Conservation (phyloP, 2,113 vertebrate genomes). For the Strigops habroptila region DNA sequence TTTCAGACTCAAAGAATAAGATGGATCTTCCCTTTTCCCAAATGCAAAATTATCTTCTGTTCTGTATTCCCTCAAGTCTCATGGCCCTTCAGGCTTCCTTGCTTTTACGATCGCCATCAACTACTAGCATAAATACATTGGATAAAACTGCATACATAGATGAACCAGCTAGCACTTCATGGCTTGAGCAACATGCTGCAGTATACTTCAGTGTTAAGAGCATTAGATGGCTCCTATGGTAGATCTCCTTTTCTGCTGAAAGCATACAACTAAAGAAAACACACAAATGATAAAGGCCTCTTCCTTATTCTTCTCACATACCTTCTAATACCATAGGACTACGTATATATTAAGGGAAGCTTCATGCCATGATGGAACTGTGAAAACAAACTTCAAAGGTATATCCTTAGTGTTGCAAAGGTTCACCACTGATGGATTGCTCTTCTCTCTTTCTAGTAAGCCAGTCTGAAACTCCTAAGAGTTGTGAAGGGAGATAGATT, state of each 20-base stretch:
- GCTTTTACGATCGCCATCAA: not conserved
- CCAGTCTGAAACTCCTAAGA: not conserved
- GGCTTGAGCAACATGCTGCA: not conserved
- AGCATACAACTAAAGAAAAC: not conserved
- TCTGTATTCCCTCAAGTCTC: not conserved
- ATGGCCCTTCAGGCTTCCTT: not conserved
- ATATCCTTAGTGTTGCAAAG: not conserved
- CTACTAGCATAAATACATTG: not conserved
- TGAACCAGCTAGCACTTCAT: not conserved
- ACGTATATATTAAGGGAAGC: not conserved
- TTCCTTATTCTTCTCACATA: not conserved
- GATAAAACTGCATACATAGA: not conserved
- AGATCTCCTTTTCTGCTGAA: not conserved
- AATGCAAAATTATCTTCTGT: not conserved
- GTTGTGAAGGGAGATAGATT: not conserved
- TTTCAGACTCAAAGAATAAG: not conserved
- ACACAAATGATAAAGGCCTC: rapidly evolving
- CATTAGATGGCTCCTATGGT: not conserved
- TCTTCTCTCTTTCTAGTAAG: not conserved
- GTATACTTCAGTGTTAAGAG: not conserved
- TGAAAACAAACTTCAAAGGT: not conserved
- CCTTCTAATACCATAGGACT: not conserved
- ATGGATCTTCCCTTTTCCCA: not conserved
- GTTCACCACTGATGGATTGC: not conserved
- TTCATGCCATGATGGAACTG: not conserved